Evolutionary conservation across 2,113 vertebrate genomes (phyloP), one percentile per base, ranked within the genome.

Genomic region (Megaptera novaeangliae): DNA sequence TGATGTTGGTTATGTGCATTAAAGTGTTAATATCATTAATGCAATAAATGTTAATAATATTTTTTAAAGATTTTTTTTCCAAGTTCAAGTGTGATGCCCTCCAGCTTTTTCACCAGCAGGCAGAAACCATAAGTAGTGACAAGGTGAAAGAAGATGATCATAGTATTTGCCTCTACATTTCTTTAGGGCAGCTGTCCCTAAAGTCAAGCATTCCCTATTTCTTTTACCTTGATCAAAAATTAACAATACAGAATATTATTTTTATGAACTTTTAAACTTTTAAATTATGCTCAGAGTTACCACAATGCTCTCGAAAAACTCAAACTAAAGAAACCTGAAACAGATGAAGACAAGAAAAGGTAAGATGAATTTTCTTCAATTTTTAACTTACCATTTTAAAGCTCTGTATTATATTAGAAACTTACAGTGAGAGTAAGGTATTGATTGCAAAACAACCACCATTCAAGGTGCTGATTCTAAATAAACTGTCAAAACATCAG

Each of bases 271-370:
- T 87, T 92, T 75, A 96, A 89, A 44, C 61, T 93, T 85, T 96
- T 98, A 49, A 57, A 95, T 97, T 97, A 6, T 88, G n/a, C 34
- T 83, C 96, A 99, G 98, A 80, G 92, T 88, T 98, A 85, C 89
- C 72, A 95, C 29, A 98, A 96, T 27, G 80, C 57, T 92, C 98
- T 99, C 4, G 39, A 96, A 91, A 99, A 98, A 97, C 95, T 99
- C 29, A 98, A 80, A 88, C 9, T 98, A 94, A 99, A 98, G 97
- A 99, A 98, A 85, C 41, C 98, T 39, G n/a, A 93, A 88, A 39
- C 36, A 39, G 88, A 92, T 34, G 93, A 94, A 95, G 81, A 95
- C 34, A n/a, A 90, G 39, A 80, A 96, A 96, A 46, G 3, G 98
- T 98, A 97, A 97, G 95, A 94, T 80, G 23, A 81, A 61, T 92